Conservation (phyloP, 2,888 invertebrate genomes). For the Phragmatobia fuliginosa region DNA sequence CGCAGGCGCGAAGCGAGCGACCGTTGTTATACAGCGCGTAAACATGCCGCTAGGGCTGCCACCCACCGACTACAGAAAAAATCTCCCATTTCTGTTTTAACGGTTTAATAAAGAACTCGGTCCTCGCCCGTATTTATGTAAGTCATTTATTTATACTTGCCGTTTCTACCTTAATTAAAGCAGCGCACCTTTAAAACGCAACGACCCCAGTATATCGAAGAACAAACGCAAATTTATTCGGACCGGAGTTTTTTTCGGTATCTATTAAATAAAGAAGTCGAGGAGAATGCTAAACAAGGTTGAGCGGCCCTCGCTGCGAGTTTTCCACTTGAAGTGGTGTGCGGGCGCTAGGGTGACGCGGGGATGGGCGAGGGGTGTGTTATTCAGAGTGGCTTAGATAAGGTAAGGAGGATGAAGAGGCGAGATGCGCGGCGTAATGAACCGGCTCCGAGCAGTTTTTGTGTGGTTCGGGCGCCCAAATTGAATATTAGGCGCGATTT, state of each 20-base stretch:
- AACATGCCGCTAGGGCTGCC: conserved; percentile 79
- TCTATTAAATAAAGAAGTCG: conserved; percentile 86
- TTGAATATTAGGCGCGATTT: conserved; percentile 86
- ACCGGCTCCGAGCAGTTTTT: conserved; percentile 85
- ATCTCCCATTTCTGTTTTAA: conserved; percentile 67
- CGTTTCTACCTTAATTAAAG: conserved; percentile 78
- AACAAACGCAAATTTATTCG: conserved; percentile 84
- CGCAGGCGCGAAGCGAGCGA: conserved; percentile 68
- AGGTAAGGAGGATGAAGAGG: conserved; percentile 86
- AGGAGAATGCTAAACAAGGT: conserved; percentile 86
- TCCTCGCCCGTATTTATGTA: conserved; percentile 71
- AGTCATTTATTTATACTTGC: conserved; percentile 75
- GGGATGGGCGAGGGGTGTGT: conserved; percentile 67
- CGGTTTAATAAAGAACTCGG: conserved; percentile 76
- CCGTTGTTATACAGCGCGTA: conserved; percentile 75
- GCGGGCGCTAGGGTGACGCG: conserved; percentile 62
- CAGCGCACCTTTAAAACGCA: conserved; percentile 75
- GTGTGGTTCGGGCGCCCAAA: conserved; percentile 84
- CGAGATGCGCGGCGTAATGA: conserved; percentile 86
- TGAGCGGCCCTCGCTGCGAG: conserved; percentile 85
- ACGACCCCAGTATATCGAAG: conserved; percentile 75
- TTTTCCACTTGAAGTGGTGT: conserved; percentile 85
- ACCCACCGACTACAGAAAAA: conserved; percentile 51
- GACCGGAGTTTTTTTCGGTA: conserved; percentile 81
- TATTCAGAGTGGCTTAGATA: conserved; percentile 85